phyloP scores from a whole-genome alignment of 2,113 vertebrate species.

The Otolemur garnettii region DNA sequence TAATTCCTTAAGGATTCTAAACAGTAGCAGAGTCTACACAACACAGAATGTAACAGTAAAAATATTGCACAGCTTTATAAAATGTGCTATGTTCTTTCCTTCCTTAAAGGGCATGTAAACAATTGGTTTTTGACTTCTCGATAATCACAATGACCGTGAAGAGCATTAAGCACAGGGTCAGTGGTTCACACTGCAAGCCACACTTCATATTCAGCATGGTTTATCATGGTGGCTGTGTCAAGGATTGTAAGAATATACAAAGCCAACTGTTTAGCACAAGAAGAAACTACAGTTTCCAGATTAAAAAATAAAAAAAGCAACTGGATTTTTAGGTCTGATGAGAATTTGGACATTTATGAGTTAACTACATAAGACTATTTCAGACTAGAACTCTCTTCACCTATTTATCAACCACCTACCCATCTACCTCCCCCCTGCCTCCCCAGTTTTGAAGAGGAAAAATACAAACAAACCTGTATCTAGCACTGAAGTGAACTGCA shows the following conservation, averaged over 20 bases:
- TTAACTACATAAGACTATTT: not conserved
- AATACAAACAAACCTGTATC: not conserved
- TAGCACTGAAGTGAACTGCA: not conserved
- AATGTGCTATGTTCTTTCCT: not conserved
- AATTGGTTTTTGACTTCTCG: not conserved
- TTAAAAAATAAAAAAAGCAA: slow-evolving; percentile 1
- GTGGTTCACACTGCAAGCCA: not conserved
- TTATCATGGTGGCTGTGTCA: not conserved
- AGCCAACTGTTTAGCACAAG: not conserved
- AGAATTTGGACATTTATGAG: slow-evolving; percentile 25
- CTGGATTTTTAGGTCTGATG: not conserved
- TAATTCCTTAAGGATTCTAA: slow-evolving; percentile 1
- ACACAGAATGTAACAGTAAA: not conserved
- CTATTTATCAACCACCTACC: not conserved
- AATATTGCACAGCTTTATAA: not conserved
- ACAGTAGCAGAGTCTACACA: not conserved
- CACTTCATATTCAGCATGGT: not conserved
- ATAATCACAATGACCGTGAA: not conserved
- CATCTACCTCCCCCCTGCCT: too few relatives aligned
- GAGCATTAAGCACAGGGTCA: not conserved
- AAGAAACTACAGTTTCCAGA: not conserved
- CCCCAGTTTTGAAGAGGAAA: not conserved
- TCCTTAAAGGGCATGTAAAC: not conserved
- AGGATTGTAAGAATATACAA: not conserved
- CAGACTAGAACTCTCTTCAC: not conserved